phyloP scores from a whole-genome alignment of 1,140 invertebrate species.

The Mizuhopecten yessoensis region DNA sequence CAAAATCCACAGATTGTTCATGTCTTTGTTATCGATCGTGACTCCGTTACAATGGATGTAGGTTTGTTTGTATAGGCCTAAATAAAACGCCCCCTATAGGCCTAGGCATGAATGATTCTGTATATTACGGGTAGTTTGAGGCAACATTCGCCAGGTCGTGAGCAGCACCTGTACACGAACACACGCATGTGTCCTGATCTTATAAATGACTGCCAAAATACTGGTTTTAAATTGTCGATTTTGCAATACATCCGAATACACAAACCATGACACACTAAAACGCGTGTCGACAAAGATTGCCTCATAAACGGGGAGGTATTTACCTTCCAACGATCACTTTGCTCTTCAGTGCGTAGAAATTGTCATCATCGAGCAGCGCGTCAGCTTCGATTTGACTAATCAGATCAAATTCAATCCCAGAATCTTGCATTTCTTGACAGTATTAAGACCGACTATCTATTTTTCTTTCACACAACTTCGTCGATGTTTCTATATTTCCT shows the following conservation, averaged over 20 bases:
- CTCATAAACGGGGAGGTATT: neutral
- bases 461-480: neutral
- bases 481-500: conserved; percentile 14
- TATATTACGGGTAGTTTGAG: no score
- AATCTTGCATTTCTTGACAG: conserved; percentile 57
- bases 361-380: conserved; percentile 47
- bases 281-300: no score
- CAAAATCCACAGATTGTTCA: no score
- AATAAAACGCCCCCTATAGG: neutral
- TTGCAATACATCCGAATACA: no score
- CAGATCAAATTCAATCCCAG: conserved; percentile 56
- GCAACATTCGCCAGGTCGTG: no score
- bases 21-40: no score
- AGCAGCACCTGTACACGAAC: no score
- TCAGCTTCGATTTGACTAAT: conserved; percentile 22
- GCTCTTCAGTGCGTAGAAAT: conserved; percentile 59
- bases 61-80: neutral
- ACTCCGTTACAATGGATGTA: neutral
- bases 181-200: no score
- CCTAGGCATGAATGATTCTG: no score
- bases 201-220: no score
- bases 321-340: conserved; percentile 52
- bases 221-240: no score
- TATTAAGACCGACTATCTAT: neutral
- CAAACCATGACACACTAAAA: no score